Conservation (phyloP, 2,113 vertebrate species). For the Sapajus apella region DNA sequence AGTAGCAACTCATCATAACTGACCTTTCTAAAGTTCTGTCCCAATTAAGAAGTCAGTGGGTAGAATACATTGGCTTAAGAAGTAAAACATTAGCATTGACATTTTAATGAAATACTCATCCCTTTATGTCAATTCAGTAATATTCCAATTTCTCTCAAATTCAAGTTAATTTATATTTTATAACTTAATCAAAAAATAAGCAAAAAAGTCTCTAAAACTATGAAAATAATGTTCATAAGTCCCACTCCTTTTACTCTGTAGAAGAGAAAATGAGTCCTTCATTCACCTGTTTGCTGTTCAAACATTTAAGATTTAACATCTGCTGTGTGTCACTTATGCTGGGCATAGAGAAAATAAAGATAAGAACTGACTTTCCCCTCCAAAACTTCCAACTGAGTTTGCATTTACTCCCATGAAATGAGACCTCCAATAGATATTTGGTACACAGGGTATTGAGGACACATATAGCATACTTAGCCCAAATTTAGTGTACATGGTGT, state of each 20-base stretch:
- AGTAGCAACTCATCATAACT: neutral
- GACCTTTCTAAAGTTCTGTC: neutral
- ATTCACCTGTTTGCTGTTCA: neutral
- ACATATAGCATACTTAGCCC: neutral
- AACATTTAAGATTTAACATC: neutral
- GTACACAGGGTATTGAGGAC: neutral
- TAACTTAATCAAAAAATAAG: slow-evolving; percentile 31
- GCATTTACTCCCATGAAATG: neutral
- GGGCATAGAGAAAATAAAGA: neutral
- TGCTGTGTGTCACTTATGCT: neutral
- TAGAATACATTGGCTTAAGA: neutral
- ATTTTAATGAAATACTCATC: slow-evolving; percentile 12
- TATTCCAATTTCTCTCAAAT: neutral
- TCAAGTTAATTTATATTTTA: neutral
- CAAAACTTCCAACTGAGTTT: neutral
- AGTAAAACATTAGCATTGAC: neutral
- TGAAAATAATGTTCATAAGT: neutral
- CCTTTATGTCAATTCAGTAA: neutral
- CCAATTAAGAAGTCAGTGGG: neutral
- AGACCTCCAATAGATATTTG: neutral
- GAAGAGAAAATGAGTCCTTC: neutral
- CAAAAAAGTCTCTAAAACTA: neutral
- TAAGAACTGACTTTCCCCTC: neutral
- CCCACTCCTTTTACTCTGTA: neutral
- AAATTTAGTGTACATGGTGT: neutral